Base-by-base conservation (phyloP, 1,140 invertebrate species). In the Bombus huntii region DNA sequence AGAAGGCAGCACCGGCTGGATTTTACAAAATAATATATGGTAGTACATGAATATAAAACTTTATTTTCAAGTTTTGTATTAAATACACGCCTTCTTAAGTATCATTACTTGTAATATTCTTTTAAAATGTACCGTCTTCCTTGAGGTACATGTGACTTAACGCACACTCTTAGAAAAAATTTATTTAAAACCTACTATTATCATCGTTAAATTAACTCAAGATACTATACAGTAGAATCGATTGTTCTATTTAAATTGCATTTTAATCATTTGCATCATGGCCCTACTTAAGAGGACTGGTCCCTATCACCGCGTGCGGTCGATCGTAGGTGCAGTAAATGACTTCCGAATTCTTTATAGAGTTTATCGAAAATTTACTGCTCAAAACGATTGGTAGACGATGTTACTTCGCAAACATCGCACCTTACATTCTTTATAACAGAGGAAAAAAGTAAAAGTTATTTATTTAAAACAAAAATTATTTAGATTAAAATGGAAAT, bases 11-110 rank as follows among this genome's bases (percentile, higher is more conserved):
- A 47, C 94, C 94, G 0, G 86, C 87, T 70, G 92, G 92, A 42
- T 94, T 94, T 85, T 90, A 91, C 44, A 89, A 94, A 87, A 91
- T 82, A 31, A 88, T 90, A 84, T 28, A 85, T 57, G 12, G 57
- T 62, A 77, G 15, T 81, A 84, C 86, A 89, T 68, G 72, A 92
- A 91, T 91, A 87, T 86, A 90, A 86, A 90, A 83, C 34, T 92
- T 89, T 90, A 88, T 89, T 91, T 74, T 71, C 53, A 86, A 76
- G 59, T 72, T 87, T 37, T 62, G 83, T 87, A 81, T 84, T 78
- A 81, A 86, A 85, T 81, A 83, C 73, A 87, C 57, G 74, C 65
- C 59, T 71, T 71, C 66, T 84, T 86, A 66, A 73, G 77, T 71
- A 87, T 79, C 77, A 79, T 88, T 89, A 85, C 77, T 90, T 87